Evolutionary conservation across 2,797 vertebrate species (phyloP).

Genomic region (Darevskia nairensis): DNA sequence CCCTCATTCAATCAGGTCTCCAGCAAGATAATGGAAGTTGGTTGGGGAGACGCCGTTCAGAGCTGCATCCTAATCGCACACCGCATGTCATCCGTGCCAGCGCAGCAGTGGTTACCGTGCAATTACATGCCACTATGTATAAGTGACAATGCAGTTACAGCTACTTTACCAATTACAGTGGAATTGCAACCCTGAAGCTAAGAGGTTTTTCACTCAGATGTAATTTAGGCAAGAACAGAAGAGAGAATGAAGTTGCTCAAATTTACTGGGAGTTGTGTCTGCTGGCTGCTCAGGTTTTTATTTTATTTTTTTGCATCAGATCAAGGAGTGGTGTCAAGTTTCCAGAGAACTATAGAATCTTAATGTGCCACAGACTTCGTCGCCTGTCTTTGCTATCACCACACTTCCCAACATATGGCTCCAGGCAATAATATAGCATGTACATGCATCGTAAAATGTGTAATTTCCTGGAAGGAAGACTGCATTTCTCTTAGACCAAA

Average conservation of each 20-base stretch:
- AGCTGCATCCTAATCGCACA: slow-evolving; percentile 72
- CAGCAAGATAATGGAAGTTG: slow-evolving; percentile 31
- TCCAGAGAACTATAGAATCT: slow-evolving; percentile 58
- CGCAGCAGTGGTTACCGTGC: slow-evolving; percentile 70
- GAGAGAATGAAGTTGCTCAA: slow-evolving; percentile 39
- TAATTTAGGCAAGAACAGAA: neutral
- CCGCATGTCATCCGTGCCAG: slow-evolving; percentile 60
- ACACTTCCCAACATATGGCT: slow-evolving; percentile 32
- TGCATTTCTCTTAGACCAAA: slow-evolving; percentile 53
- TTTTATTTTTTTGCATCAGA: slow-evolving; percentile 46
- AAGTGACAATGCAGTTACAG: slow-evolving; percentile 78
- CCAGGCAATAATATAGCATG: slow-evolving; percentile 35
- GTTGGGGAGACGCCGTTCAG: slow-evolving; percentile 49
- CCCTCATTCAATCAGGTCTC: neutral
- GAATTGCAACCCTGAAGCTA: slow-evolving; percentile 72
- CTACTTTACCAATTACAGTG: slow-evolving; percentile 79
- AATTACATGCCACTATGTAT: slow-evolving; percentile 78
- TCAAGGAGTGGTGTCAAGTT: slow-evolving; percentile 65
- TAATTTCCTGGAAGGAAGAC: slow-evolving; percentile 65
- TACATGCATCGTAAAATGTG: slow-evolving; percentile 53
- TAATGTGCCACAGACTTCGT: slow-evolving; percentile 61
- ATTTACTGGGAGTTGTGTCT: slow-evolving; percentile 34
- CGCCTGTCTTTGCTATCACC: slow-evolving; percentile 48
- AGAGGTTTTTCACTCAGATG: slow-evolving; percentile 65
- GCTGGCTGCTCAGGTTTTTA: neutral